Conservation (phyloP, 2,888 invertebrate genomes). For the Aelia acuminata region DNA sequence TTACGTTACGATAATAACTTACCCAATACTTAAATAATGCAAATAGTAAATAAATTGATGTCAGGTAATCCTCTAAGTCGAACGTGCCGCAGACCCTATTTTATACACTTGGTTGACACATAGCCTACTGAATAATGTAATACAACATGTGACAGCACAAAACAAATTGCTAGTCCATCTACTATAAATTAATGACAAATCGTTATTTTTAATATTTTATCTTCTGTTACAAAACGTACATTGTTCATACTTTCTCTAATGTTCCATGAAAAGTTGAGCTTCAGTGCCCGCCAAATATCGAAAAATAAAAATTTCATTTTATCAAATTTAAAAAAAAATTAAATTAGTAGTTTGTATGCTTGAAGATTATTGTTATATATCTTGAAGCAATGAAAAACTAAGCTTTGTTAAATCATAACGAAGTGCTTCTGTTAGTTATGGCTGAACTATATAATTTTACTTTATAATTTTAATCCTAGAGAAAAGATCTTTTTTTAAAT, state of each 20-base stretch:
- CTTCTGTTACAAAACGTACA: neutral
- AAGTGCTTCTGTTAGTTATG: too few species aligned
- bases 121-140: conserved; percentile 45
- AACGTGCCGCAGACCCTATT: conserved; percentile 46
- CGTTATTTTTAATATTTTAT: neutral
- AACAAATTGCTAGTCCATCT: neutral
- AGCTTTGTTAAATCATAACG: too few species aligned
- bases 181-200: neutral
- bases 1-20: neutral
- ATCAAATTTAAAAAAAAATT: neutral
- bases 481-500: neutral
- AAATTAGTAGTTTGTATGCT: neutral
- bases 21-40: neutral
- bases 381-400: neutral
- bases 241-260: neutral
- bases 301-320: neutral
- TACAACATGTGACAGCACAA: conserved; percentile 44
- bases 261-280: neutral
- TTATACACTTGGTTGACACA: conserved; percentile 42
- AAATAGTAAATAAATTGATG: conserved; percentile 36
- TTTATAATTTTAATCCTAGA: too few species aligned
- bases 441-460: too few species aligned
- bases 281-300: neutral
- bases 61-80: conserved; percentile 33
- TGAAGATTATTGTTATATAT: neutral